Conservation (phyloP, 1,140 invertebrate genomes). For the Anoplophora glabripennis region DNA sequence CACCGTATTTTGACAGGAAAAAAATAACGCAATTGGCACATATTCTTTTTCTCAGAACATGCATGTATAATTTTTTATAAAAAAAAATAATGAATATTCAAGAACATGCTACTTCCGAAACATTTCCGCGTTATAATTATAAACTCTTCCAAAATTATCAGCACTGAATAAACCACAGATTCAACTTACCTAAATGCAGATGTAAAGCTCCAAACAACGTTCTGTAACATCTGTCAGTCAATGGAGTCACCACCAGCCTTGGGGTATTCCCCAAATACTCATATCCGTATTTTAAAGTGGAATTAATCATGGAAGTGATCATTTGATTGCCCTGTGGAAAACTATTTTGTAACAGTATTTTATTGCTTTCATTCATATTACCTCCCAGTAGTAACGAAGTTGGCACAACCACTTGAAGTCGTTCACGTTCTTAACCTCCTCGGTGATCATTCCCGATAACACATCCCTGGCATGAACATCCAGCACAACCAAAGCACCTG, state of each 20-base stretch:
- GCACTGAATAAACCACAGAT: neutral
- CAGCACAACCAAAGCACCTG: conserved; percentile 82
- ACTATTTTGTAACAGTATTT: too few relatives aligned
- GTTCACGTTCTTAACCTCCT: conserved; percentile 65
- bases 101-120: too few relatives aligned
- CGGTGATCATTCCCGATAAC: conserved; percentile 66
- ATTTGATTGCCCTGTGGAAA: conserved; percentile 60
- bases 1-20: too few relatives aligned
- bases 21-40: too few relatives aligned
- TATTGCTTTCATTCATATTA: too few relatives aligned
- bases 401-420: conserved; percentile 91
- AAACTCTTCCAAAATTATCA: too few relatives aligned
- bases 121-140: too few relatives aligned
- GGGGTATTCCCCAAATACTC: conserved; percentile 92
- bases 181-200: conserved; percentile 64
- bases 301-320: conserved; percentile 89
- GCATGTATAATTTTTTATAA: too few relatives aligned
- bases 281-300: conserved; percentile 86
- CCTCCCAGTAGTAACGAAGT: conserved; percentile 93
- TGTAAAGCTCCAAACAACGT: conserved; percentile 89
- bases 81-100: too few relatives aligned
- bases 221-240: conserved; percentile 91
- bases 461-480: conserved; percentile 93
- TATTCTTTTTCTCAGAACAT: too few relatives aligned
- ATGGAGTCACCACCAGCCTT: conserved; percentile 83